Base-by-base conservation (phyloP, 1,140 invertebrate genomes). In the Chymomyza costata region DNA sequence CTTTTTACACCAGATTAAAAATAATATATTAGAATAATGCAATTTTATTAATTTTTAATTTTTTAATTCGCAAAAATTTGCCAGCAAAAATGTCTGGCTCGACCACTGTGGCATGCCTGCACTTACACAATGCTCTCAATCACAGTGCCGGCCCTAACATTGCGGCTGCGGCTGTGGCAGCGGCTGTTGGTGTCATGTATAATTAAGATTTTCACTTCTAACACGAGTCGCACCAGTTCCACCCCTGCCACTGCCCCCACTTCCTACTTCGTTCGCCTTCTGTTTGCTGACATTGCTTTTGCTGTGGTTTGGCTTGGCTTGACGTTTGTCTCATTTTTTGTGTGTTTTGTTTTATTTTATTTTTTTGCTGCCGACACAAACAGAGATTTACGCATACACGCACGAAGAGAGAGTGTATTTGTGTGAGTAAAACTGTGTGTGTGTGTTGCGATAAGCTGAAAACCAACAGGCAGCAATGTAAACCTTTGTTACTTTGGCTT, bases 141-240 rank as follows among this genome's bases (percentile, higher is more conserved):
- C 73, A 65, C 56, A 65, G 56, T 35, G 13, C 44, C 39, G 50
- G 34, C 46, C 44, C 5, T 28, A 28, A 10, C 25, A 28, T 19
- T 34, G 13, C n/a, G 25, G 15, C 53, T 58, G 30, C 15, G 47
- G 47, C 54, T 62, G 45, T 49, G 53, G 30, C 15, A 44, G 47
- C 54, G 58, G 45, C 65, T 76, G 65, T 67, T 69, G 64, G 64
- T 73, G 73, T 73, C 73, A 80, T 80, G 67, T 80, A 78, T 78
- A 78, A 78, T 78, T 78, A 78, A 78, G 73, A 78, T 73, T 78
- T 78, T 80, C 73, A 71, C 76, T 80, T 70, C 46, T 59, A 78
- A 67, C 52, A 59, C 35, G 58, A 49, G 53, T n/a, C n/a, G n/a
- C n/a, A n/a, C n/a, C n/a, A n/a, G n/a, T n/a, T n/a, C n/a, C n/a